A percentile compares a stretch with the other conserved stretches of the same genome.
These are phyloP conservation scores for Leucopternis melanops DNA, from an alignment of 2,113 vertebrate genomes.

Conservation along the genomic window DNA sequence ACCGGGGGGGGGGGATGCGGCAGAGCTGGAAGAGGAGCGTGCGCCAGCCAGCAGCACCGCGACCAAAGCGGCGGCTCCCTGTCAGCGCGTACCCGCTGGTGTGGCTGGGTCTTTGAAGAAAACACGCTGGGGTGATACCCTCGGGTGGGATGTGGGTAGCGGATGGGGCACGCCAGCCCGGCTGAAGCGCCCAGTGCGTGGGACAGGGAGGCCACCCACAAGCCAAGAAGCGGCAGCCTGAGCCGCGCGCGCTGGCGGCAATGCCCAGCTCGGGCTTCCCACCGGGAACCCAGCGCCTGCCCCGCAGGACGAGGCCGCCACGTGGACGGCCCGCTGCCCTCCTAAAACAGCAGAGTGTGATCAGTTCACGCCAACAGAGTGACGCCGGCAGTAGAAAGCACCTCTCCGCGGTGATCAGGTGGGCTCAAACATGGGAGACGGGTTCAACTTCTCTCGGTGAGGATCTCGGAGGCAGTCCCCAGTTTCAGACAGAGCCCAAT, in stretches of 20 bases:
- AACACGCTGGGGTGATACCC: rapidly evolving
- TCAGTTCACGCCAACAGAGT: neutral
- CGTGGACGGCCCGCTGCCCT: neutral
- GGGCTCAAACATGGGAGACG: rapidly evolving
- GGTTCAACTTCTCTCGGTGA: rapidly evolving
- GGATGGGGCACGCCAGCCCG: neutral
- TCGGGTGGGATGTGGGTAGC: rapidly evolving
- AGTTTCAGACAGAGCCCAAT: neutral
- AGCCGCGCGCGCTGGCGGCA: neutral
- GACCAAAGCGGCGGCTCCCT: neutral
- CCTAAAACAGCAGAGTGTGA: neutral
- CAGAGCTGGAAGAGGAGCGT: neutral
- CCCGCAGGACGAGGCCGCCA: rapidly evolving
- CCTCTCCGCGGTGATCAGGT: neutral
- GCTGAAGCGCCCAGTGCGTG: neutral
- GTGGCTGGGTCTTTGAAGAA: neutral
- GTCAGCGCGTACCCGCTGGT: neutral
- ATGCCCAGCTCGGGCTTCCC: neutral
- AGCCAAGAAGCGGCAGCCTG: neutral
- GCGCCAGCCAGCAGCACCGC: neutral
- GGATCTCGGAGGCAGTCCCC: neutral
- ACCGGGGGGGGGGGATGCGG: rapidly evolving
- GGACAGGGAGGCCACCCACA: neutral
- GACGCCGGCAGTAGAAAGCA: neutral
- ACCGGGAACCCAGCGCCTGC: rapidly evolving